These are phyloP conservation scores for Drosophila melanogaster DNA, from an alignment of 1,140 invertebrate species.

Conservation along the genomic window DNA sequence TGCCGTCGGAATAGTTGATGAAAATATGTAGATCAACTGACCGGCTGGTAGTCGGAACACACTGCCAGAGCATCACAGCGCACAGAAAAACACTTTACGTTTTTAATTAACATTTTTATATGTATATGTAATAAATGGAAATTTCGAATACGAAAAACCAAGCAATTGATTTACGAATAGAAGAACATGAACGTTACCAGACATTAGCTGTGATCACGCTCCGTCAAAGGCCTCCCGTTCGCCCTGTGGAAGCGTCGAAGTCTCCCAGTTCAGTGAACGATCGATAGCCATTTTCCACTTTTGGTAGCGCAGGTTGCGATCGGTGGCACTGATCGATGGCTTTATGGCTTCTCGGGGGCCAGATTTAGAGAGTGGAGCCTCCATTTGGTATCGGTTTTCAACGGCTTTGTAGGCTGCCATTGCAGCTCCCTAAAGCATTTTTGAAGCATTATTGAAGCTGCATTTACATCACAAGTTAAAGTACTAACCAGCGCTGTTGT, in stretches of 20 bases:
- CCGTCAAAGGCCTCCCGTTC: slow-evolving; percentile 70
- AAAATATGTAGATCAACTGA: slow-evolving; percentile 47
- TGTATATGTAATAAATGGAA: slow-evolving; percentile 63
- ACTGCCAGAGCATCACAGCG: slow-evolving; percentile 66
- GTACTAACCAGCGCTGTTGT: slow-evolving; percentile 89
- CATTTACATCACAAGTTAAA: background rate
- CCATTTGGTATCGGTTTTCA: slow-evolving; percentile 86
- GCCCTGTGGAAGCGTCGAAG: slow-evolving; percentile 62
- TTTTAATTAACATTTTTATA: slow-evolving; percentile 70
- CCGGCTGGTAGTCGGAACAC: slow-evolving; percentile 13
- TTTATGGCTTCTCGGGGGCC: slow-evolving; percentile 85
- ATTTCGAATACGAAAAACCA: slow-evolving; percentile 22
- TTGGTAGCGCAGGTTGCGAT: slow-evolving; percentile 90
- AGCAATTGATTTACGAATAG: background rate
- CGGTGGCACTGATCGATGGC: slow-evolving; percentile 88
- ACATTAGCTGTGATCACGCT: slow-evolving; percentile 28
- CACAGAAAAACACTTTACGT: slow-evolving; percentile 59
- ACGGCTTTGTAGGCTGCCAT: slow-evolving; percentile 91
- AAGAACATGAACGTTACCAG: slow-evolving; percentile 1
- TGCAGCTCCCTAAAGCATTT: slow-evolving; percentile 87
- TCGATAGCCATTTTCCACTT: slow-evolving; percentile 95
- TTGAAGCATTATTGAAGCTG: background rate
- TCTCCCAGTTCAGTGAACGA: slow-evolving; percentile 92
- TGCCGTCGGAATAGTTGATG: slow-evolving; percentile 51
- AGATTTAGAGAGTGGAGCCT: slow-evolving; percentile 84